Percentiles rank a stretch among this genome's conserved stretches.
These are phyloP conservation scores for Sinosuthora webbiana DNA, from an alignment of 2,113 vertebrate genomes.

Conservation along the genomic window DNA sequence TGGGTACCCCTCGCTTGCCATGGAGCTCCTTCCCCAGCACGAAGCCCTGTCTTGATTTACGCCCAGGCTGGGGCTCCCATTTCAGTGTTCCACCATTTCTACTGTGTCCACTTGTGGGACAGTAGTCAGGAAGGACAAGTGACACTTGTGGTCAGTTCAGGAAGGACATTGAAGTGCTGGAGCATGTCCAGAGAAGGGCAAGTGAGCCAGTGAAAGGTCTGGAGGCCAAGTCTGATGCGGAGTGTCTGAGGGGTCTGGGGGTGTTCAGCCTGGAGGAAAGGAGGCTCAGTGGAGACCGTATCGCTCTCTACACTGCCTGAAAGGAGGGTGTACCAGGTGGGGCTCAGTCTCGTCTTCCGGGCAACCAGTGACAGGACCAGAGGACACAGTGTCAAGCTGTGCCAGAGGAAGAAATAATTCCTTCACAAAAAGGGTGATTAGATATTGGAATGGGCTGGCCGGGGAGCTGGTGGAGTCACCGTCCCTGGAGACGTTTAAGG, in stretches of 20 bases:
- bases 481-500: neutral
- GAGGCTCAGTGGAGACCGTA: neutral
- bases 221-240: neutral
- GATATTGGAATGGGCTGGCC: neutral
- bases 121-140: neutral
- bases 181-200: neutral
- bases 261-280: neutral
- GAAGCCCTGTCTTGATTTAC: accelerated
- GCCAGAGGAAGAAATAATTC: neutral
- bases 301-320: accelerated
- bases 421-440: neutral
- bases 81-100: neutral
- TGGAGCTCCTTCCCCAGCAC: accelerated
- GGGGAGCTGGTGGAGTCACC: neutral
- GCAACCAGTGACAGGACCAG: neutral
- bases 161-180: neutral
- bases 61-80: neutral
- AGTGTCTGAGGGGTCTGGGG: neutral
- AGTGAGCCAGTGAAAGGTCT: too few species aligned
- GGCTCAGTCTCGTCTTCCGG: neutral
- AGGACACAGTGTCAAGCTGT: neutral
- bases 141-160: too few species aligned
- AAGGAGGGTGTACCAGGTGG: neutral
- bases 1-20: accelerated
- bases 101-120: accelerated